These are phyloP conservation scores for Felis chaus DNA, from an alignment of 2,113 vertebrate species.

Conservation along the genomic window DNA sequence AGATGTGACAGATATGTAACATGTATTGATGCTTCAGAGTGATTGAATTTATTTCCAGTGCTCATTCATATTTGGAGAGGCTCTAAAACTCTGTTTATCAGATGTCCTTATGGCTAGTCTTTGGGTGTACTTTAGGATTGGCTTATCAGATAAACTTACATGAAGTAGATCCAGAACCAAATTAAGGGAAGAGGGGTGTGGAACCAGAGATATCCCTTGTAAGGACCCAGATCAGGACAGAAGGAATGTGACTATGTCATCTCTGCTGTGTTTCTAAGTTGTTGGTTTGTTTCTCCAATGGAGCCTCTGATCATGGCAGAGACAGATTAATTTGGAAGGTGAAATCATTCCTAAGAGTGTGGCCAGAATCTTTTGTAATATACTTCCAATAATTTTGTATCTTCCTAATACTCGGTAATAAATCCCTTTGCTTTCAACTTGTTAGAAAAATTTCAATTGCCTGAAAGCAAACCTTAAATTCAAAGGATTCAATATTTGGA, in stretches of 20 bases:
- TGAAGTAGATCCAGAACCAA: neutral
- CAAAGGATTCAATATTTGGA: neutral
- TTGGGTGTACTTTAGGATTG: neutral
- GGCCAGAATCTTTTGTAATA: neutral
- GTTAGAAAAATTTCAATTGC: neutral
- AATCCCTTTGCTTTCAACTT: neutral
- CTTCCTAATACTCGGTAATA: neutral
- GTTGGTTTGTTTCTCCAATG: neutral
- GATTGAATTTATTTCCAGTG: neutral
- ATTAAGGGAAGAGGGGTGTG: neutral
- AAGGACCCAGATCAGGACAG: neutral
- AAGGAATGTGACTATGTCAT: neutral
- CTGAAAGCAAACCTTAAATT: neutral
- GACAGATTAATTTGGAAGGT: neutral
- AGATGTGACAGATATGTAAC: neutral
- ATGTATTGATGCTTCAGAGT: neutral
- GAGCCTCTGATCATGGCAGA: neutral
- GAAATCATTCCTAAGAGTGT: neutral
- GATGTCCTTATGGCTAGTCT: neutral
- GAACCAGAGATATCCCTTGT: accelerated
- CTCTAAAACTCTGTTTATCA: neutral
- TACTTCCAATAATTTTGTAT: neutral
- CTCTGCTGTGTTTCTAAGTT: neutral
- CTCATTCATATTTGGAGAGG: neutral
- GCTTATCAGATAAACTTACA: neutral